Percentiles rank a stretch among this genome's conserved stretches.
These are phyloP conservation scores for Thalassaphorura encarpata DNA, from an alignment of 1,140 invertebrate genomes.

Conservation along the genomic window DNA sequence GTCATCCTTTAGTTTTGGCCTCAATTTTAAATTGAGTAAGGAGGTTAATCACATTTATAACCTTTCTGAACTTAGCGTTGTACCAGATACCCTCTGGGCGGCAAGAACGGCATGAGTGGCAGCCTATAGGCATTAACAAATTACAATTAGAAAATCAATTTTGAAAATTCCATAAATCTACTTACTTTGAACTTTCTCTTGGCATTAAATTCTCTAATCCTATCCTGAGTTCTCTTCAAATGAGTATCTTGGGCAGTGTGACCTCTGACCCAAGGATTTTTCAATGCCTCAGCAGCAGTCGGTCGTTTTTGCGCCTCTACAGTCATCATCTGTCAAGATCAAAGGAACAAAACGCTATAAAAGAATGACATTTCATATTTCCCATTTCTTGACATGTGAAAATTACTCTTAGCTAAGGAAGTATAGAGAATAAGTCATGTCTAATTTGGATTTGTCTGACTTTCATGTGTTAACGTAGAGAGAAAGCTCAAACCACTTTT, in stretches of 20 bases:
- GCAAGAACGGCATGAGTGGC: slow-evolving; percentile 29
- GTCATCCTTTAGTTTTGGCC: no score
- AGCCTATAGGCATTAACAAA: slow-evolving; percentile 6
- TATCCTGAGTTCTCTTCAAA: slow-evolving; percentile 44
- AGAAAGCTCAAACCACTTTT: no score
- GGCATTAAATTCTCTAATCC: slow-evolving; percentile 50
- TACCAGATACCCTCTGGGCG: slow-evolving; percentile 15
- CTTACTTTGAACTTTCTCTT: slow-evolving; percentile 49
- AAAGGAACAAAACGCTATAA: not conserved
- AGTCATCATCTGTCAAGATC: slow-evolving; percentile 41
- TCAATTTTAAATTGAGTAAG: no score
- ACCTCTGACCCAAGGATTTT: slow-evolving; percentile 46
- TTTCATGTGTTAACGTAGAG: no score
- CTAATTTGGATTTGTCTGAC: no score
- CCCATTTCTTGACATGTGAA: not conserved
- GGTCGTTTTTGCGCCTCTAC: slow-evolving; percentile 42
- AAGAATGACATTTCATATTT: not conserved
- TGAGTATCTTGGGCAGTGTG: slow-evolving; percentile 40
- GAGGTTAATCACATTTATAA: no score
- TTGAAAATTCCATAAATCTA: not conserved
- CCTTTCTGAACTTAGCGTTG: no score
- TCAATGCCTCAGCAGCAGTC: slow-evolving; percentile 41
- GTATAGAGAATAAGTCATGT: no score
- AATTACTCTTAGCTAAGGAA: not conserved
- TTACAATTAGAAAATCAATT: not conserved